These are phyloP conservation scores for Callorhinus ursinus DNA, from an alignment of 2,113 vertebrate species.

Conservation along the genomic window DNA sequence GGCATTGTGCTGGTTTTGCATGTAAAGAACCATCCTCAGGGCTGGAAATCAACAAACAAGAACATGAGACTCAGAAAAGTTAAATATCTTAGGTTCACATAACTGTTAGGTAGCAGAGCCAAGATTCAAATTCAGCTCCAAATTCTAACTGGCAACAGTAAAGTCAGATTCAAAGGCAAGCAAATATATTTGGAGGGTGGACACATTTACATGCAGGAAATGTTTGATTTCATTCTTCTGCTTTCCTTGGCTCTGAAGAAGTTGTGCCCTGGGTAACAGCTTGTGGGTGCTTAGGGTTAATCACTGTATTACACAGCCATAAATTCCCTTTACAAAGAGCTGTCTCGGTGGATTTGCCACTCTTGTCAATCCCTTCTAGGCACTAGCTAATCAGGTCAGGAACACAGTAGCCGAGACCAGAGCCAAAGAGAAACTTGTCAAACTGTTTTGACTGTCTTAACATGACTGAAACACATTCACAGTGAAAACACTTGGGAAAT, in stretches of 20 bases:
- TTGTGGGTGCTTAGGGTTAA: constrained; percentile 62
- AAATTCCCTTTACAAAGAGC: constrained; percentile 60
- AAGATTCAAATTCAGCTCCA: constrained; percentile 50
- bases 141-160: background rate
- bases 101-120: background rate
- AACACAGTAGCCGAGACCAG: constrained; percentile 49
- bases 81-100: background rate
- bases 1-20: background rate
- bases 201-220: constrained; percentile 27
- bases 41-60: background rate
- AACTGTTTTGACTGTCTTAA: constrained; percentile 66
- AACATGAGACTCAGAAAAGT: background rate
- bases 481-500: constrained; percentile 20
- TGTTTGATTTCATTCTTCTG: constrained; percentile 49
- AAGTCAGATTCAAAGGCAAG: constrained; percentile 42
- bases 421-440: constrained; percentile 61
- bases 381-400: constrained; percentile 57
- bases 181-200: background rate
- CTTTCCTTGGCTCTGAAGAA: constrained; percentile 46
- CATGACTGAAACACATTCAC: background rate
- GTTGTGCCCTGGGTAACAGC: constrained; percentile 43
- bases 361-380: constrained; percentile 46
- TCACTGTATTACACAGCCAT: constrained; percentile 49
- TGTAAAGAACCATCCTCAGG: background rate
- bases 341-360: constrained; percentile 47